Evolutionary conservation across 2,888 invertebrate species (phyloP), one percentile per base, ranked within the genome.

Genomic region (Cremastobaeus sp.): DNA sequence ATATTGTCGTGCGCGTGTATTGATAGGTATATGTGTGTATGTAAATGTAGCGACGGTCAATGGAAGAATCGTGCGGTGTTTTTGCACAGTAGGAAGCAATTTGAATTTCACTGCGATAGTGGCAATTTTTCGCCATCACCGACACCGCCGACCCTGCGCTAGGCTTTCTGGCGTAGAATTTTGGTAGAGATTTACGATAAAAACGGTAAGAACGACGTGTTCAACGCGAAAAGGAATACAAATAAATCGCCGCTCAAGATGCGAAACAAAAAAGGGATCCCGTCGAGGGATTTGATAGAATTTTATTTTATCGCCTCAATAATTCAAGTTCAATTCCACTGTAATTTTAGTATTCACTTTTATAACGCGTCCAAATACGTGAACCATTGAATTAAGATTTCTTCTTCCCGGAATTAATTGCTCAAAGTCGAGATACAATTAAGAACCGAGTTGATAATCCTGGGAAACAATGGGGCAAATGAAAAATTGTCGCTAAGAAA

Each of bases 51-150:
- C 32, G 28, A 28, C 57, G 55, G 39, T 57, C 57, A 68, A 60
- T 72, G 39, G 59, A 39, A 55, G 48, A n/a, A 48, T 32, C 62
- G 43, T 39, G 72, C 65, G 59, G 59, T 66, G 65, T 60, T 72
- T 72, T 72, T 52, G 32, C 59, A 60, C 65, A 34, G 65, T 65
- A 60, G 62, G 35, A 71, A 64, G 62, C 64, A 68, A 71, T 71
- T 69, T 76, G 59, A 72, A 72, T 69, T 72, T 76, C 52, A 72
- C 64, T 39, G 52, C 65, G 65, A 59, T 59, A 65, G 59, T 39
- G 47, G 66, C 66, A 60, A 66, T 73, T 73, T 66, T 73, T 73
- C 60, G 55, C 66, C 55, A 64, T 60, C 43, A 21, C 43, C 48
- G 37, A 32, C 41, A 50, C 18, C 52, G 43, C 50, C 35, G 59